phyloP scores from a whole-genome alignment of 2,113 vertebrate species.

The Tretioscincus oriximinensis region DNA sequence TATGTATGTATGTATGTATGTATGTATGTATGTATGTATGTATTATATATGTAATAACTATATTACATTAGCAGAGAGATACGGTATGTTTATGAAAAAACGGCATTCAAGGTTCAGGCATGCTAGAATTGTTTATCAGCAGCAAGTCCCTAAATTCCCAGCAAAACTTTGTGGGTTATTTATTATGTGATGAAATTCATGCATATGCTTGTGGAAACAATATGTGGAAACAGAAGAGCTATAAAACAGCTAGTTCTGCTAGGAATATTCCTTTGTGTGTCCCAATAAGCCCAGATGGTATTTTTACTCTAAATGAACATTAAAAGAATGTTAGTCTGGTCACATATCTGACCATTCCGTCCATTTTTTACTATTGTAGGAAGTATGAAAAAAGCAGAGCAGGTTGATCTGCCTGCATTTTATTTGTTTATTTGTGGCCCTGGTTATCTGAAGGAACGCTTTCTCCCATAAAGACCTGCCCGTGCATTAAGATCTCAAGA shows the following conservation, averaged over 20 bases:
- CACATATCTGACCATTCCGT: background rate
- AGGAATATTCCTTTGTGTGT: constrained; percentile 14
- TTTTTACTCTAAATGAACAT: constrained; percentile 10
- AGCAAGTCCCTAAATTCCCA: background rate
- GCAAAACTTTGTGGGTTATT: background rate
- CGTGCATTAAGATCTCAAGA: too few relatives aligned
- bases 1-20: too few relatives aligned
- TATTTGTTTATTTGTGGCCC: too few relatives aligned
- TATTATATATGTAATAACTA: background rate
- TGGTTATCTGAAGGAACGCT: too few relatives aligned
- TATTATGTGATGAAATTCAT: constrained; percentile 20
- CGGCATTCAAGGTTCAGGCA: background rate
- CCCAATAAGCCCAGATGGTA: background rate
- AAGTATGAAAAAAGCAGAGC: too few relatives aligned
- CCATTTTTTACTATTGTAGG: background rate
- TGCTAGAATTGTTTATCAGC: background rate
- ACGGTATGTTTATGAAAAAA: background rate
- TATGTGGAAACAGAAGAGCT: constrained; percentile 23
- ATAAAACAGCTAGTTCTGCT: constrained; percentile 21
- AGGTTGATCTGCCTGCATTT: too few relatives aligned
- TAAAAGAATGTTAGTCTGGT: constrained; percentile 11
- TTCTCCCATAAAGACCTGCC: too few relatives aligned
- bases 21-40: background rate
- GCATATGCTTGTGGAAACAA: background rate
- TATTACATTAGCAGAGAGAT: constrained; percentile 4